These are phyloP conservation scores for Neria commutata DNA, from an alignment of 2,888 invertebrate genomes.

Conservation along the genomic window DNA sequence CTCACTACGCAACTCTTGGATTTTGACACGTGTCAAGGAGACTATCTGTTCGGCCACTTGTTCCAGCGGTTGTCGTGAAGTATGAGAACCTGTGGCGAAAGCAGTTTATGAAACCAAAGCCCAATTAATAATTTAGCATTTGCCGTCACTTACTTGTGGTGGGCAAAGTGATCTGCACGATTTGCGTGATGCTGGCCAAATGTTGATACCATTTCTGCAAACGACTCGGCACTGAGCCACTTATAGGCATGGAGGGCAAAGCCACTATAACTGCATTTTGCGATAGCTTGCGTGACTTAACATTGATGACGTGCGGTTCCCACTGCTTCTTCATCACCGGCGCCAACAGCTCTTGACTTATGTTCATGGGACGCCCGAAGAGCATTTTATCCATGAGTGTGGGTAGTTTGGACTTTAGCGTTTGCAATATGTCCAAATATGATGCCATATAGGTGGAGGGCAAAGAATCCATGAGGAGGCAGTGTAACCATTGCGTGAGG, in stretches of 20 bases:
- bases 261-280: conserved; percentile 72
- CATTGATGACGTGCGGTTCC: conserved; percentile 75
- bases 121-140: background rate
- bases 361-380: conserved; percentile 64
- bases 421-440: conserved; percentile 80
- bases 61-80: conserved; percentile 55
- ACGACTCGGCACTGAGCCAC: conserved; percentile 63
- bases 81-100: conserved; percentile 41
- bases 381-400: conserved; percentile 76
- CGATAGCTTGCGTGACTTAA: conserved; percentile 72
- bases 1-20: conserved; percentile 72
- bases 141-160: conserved; percentile 43
- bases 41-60: conserved; percentile 70
- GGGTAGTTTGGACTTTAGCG: conserved; percentile 72
- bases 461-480: conserved; percentile 71
- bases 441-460: conserved; percentile 71
- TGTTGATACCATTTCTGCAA: conserved; percentile 74
- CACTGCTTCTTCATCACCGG: conserved; percentile 69
- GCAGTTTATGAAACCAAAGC: too few species aligned
- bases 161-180: conserved; percentile 64
- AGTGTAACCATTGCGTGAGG: conserved; percentile 79
- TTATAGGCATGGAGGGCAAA: conserved; percentile 66
- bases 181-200: conserved; percentile 71
- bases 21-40: conserved; percentile 71
- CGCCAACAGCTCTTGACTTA: conserved; percentile 69